These are phyloP conservation scores for Hedychridium roseum DNA, from an alignment of 2,888 invertebrate genomes.

Conservation along the genomic window DNA sequence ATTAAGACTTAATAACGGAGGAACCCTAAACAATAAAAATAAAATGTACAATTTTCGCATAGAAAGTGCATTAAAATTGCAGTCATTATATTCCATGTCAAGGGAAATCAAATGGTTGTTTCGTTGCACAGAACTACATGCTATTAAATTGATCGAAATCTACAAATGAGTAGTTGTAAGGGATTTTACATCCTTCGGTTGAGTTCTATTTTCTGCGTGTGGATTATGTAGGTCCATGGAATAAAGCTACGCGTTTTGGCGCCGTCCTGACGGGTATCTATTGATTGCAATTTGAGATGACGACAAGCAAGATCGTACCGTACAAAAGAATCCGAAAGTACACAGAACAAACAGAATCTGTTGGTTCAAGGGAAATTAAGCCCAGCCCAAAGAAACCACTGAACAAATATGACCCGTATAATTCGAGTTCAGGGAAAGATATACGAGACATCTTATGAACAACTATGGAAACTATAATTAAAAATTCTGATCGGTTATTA, in stretches of 20 bases:
- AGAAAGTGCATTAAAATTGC: no score
- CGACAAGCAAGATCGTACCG: constrained; percentile 7
- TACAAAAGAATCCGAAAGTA: no score
- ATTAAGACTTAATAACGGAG: no score
- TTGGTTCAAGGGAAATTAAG: neutral
- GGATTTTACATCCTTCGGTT: no score
- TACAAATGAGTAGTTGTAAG: no score
- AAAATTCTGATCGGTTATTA: no score
- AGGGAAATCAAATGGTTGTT: no score
- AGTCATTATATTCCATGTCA: no score
- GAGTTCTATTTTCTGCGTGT: constrained; percentile 15
- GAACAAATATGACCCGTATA: neutral
- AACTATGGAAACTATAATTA: neutral
- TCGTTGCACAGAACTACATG: no score
- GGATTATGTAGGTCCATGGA: constrained; percentile 16
- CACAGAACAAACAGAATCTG: constrained; percentile 18
- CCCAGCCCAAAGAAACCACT: neutral
- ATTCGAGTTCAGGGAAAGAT: neutral
- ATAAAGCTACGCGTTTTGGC: constrained; percentile 47
- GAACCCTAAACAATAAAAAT: no score
- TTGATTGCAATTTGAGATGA: constrained; percentile 52
- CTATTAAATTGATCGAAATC: no score
- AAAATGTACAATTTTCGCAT: no score
- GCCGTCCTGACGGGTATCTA: constrained; percentile 54
- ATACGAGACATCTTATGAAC: neutral